Base-by-base conservation (phyloP, 2,113 vertebrate species). In the Takifugu flavidus region DNA sequence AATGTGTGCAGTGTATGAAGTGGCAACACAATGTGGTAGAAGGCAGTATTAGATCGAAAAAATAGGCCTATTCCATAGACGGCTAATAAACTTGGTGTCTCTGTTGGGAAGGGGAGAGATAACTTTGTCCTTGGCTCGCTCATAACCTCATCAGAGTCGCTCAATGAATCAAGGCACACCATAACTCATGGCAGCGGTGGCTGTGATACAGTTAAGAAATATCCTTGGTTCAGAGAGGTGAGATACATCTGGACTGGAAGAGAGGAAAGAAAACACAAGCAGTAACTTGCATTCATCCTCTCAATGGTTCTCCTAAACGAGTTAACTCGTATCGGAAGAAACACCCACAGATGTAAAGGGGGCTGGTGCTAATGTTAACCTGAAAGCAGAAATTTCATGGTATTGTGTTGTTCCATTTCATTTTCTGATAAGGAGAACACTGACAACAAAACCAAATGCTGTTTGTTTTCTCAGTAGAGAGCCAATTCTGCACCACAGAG, bases 111-210 rank as follows among this genome's bases (percentile, higher is more conserved):
- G 66, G 80, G 74, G 72, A 82, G 74, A 85, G 83, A 87, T 84
- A 87, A 79, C 78, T 88, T 88, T 84, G 84, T 85, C 84, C 82
- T 88, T 87, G 83, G 76, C 80, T 88, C 53, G 67, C 83, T 87
- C 70, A 87, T 84, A 85, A 87, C 84, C 82, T 86, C 85, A 87
- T 89, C 77, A 85, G 80, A 87, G 83, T 78, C 77, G 65, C 79
- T 88, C 86, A 88, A 84, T 84, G 82, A 86, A 84, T 89, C 82
- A 80, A 72, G 6, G 50, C 62, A 73, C 54, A n/a, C 72, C 75
- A 81, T 87, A 74, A 83, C 78, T 89, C 77, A 85, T 56, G 59
- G 74, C 44, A 59, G 71, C 75, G 72, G 80, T 77, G 73, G 83
- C 83, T 70, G 70, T 56, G 85, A 86, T 86, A 85, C 82, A 71